phyloP scores from a whole-genome alignment of 2,797 vertebrate species.

The Adelosebastes latens region DNA sequence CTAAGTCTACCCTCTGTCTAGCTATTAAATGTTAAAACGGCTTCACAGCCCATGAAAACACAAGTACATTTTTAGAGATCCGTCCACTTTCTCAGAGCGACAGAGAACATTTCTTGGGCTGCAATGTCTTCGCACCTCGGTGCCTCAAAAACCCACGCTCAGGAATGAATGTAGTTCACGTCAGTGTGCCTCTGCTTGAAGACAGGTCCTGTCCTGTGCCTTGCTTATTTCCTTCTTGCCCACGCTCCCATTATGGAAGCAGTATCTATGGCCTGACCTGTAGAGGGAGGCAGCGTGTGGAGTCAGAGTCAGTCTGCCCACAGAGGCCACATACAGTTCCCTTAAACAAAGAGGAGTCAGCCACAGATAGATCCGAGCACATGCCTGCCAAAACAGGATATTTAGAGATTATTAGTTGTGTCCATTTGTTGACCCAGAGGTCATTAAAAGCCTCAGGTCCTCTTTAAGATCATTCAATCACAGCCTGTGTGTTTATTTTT shows the following conservation, averaged over 20 bases:
- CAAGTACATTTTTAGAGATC: conserved; percentile 9
- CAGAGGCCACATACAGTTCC: conserved; percentile 7
- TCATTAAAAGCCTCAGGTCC: conserved; percentile 20
- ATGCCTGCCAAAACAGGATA: neutral
- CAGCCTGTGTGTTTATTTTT: conserved; percentile 13
- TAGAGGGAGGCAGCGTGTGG: conserved; percentile 54
- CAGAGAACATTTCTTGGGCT: neutral
- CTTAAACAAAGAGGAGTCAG: conserved; percentile 7
- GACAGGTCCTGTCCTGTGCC: conserved; percentile 55
- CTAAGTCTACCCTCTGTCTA: too few species aligned
- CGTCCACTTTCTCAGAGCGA: neutral
- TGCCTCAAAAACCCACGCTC: conserved; percentile 33
- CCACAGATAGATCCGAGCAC: conserved; percentile 1
- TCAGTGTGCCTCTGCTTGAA: conserved; percentile 30
- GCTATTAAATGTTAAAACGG: too few species aligned
- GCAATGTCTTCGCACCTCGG: neutral
- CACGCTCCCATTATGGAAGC: conserved; percentile 47
- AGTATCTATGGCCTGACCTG: conserved; percentile 59
- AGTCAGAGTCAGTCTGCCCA: conserved; percentile 48
- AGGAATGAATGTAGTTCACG: conserved; percentile 12
- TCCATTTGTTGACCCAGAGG: conserved; percentile 5
- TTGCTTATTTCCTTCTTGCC: conserved; percentile 48
- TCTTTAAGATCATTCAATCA: conserved; percentile 16
- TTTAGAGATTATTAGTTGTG: neutral
- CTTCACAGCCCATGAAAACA: neutral